phyloP scores from a whole-genome alignment of 2,113 vertebrate genomes.

The Sylvietta virens region DNA sequence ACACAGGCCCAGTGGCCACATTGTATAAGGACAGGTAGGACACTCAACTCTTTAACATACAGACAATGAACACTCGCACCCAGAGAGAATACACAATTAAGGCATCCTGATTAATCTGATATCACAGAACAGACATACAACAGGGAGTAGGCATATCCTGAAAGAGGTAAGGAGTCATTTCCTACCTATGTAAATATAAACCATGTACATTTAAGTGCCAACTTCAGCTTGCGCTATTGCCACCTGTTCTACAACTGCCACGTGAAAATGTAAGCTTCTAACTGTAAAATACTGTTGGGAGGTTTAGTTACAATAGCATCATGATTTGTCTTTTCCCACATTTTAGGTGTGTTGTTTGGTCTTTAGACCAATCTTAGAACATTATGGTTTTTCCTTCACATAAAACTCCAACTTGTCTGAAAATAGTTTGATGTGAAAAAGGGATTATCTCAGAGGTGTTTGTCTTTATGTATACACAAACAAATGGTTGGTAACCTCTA shows the following conservation, averaged over 20 bases:
- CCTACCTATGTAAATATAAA: neutral
- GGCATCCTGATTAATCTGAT: constrained; percentile 36
- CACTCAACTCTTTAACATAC: constrained; percentile 50
- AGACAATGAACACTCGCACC: neutral
- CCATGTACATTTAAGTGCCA: neutral
- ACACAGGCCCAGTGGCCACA: neutral
- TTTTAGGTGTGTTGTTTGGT: neutral
- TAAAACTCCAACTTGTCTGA: neutral
- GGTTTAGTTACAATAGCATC: neutral
- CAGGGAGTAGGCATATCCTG: neutral
- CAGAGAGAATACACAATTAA: constrained; percentile 52
- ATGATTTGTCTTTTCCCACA: neutral
- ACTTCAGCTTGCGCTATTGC: neutral
- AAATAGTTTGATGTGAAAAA: neutral
- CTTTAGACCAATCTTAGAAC: no score
- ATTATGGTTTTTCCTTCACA: neutral
- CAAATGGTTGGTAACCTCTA: neutral
- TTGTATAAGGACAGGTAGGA: constrained; percentile 54
- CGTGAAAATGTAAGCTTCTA: neutral
- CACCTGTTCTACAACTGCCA: neutral
- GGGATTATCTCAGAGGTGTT: neutral
- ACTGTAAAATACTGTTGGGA: neutral
- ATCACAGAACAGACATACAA: neutral
- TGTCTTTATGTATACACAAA: neutral
- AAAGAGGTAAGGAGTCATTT: neutral